These are phyloP conservation scores for Ectemnius cavifrons DNA, from an alignment of 2,888 invertebrate genomes.

Conservation along the genomic window DNA sequence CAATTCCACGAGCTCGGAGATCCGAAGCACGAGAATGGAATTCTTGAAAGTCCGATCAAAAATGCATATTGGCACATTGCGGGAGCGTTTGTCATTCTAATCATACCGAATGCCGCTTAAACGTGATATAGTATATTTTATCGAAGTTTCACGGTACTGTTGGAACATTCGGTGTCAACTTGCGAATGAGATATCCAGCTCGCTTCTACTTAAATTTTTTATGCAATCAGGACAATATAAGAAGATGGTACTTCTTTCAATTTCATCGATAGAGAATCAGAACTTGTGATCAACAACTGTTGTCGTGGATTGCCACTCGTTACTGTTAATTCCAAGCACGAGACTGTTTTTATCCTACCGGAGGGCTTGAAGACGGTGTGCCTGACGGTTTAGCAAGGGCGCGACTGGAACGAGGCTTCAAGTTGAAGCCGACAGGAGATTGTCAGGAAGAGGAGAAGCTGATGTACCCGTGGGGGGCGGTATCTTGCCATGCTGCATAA, in stretches of 20 bases:
- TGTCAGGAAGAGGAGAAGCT: conserved; percentile 33
- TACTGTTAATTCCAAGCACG: conserved; percentile 31
- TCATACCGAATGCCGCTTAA: conserved; percentile 36
- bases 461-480: conserved; percentile 24
- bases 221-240: no score
- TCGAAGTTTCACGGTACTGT: conserved; percentile 44
- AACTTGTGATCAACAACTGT: background rate
- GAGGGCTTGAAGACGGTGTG: background rate
- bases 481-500: conserved; percentile 54
- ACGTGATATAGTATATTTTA: conserved; percentile 42
- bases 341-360: conserved; percentile 12
- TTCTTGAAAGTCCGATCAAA: conserved; percentile 42
- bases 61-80: conserved; percentile 53
- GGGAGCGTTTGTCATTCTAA: conserved; percentile 43
- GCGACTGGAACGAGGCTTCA: conserved; percentile 33
- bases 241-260: background rate
- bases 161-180: background rate
- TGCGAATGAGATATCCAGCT: no score
- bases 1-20: background rate
- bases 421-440: conserved; percentile 34
- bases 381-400: conserved; percentile 26
- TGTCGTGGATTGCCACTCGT: conserved; percentile 40
- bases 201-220: no score
- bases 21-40: conserved; percentile 12
- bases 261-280: background rate